phyloP scores from a whole-genome alignment of 2,113 vertebrate genomes.

The Callipepla californica region DNA sequence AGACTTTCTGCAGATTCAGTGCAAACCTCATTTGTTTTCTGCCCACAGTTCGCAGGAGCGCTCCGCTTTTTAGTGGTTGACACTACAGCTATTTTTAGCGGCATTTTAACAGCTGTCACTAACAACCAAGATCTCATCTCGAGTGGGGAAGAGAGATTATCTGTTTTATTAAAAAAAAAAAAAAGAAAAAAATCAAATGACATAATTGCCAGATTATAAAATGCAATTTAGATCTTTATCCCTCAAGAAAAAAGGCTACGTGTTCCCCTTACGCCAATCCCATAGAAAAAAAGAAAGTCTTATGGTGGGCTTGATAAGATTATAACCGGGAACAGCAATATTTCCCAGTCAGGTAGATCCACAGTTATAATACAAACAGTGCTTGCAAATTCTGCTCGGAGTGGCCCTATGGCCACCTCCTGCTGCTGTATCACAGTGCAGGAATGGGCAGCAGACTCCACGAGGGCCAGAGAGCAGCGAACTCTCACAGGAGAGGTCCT shows the following conservation, averaged over 20 bases:
- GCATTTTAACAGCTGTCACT: slow-evolving; percentile 82
- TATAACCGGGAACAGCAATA: neutral
- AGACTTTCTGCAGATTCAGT: slow-evolving; percentile 53
- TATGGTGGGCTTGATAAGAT: neutral
- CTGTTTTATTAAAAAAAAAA: slow-evolving; percentile 53
- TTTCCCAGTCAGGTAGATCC: too few relatives aligned
- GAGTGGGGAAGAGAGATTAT: slow-evolving; percentile 57
- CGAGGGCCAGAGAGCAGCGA: slow-evolving; percentile 68
- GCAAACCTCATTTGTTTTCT: slow-evolving; percentile 72
- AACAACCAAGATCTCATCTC: slow-evolving; percentile 76
- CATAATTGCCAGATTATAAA: slow-evolving; percentile 61
- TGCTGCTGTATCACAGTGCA: slow-evolving; percentile 20
- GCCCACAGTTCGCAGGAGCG: slow-evolving; percentile 70
- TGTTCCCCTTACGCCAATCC: slow-evolving; percentile 28
- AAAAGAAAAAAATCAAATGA: slow-evolving; percentile 1
- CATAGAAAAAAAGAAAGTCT: neutral
- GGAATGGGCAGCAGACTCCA: slow-evolving; percentile 59
- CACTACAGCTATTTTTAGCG: slow-evolving; percentile 76
- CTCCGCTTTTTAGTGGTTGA: slow-evolving; percentile 75
- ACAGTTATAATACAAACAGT: neutral
- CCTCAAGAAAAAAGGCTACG: slow-evolving; percentile 17
- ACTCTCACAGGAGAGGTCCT: neutral
- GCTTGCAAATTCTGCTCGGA: neutral
- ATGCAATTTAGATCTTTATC: slow-evolving; percentile 58
- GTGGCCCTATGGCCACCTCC: slow-evolving; percentile 7